Percentiles rank a stretch among this genome's conserved stretches.
phyloP scores from a whole-genome alignment of 2,113 vertebrate species.

The Leucoraja erinaceus region DNA sequence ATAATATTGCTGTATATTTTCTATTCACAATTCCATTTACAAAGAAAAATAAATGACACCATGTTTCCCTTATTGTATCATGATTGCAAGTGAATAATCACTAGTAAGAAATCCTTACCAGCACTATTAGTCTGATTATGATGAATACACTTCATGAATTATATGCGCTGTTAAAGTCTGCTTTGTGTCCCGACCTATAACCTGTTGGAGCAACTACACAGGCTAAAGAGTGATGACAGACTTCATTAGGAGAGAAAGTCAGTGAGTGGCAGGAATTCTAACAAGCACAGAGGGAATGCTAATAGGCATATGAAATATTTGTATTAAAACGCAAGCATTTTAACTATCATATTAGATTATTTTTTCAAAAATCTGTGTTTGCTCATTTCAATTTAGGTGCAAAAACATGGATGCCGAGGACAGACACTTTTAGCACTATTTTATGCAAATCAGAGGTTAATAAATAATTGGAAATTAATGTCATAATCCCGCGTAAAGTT shows the following conservation, averaged over 20 bases:
- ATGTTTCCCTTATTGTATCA: not conserved
- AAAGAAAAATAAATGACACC: not conserved
- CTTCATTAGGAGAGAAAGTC: not conserved
- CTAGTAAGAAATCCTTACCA: not conserved
- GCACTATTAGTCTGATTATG: not conserved
- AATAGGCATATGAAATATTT: not conserved
- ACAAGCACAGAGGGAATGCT: slow-evolving; percentile 6
- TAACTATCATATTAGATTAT: not conserved
- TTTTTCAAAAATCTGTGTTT: not conserved
- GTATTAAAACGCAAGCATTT: not conserved
- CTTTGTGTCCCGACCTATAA: slow-evolving; percentile 25
- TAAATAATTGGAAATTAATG: not conserved
- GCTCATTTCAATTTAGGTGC: no score
- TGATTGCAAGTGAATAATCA: not conserved
- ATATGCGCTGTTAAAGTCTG: not conserved
- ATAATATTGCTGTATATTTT: not conserved
- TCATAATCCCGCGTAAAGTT: not conserved
- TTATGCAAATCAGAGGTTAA: not conserved
- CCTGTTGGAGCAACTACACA: not conserved
- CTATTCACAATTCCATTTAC: not conserved
- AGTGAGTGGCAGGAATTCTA: not conserved
- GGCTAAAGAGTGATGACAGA: slow-evolving; percentile 5
- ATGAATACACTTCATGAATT: slow-evolving; percentile 12
- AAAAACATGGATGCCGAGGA: not conserved
- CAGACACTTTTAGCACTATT: not conserved